Evolutionary conservation across 2,888 invertebrate species (phyloP), one percentile per base, ranked within the genome.

Genomic region (Apamea anceps): DNA sequence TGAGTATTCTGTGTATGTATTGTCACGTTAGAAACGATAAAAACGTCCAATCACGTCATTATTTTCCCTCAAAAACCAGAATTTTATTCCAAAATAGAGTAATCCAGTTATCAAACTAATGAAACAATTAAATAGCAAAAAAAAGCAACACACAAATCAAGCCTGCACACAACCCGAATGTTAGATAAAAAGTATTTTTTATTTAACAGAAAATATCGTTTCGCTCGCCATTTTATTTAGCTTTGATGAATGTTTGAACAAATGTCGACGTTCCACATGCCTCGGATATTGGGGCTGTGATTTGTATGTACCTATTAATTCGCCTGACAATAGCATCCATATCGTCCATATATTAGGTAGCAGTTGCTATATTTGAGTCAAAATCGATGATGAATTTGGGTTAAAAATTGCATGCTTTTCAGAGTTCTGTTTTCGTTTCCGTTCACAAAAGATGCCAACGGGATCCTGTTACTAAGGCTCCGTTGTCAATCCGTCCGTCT

Each of bases 291-390:
- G 80, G 67, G n/a, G 10, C 51, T 1, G 51, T 87, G 87, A 85
- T 85, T 85, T 85, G 81, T 87, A 12, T 73, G 77, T 18, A 37
- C 48, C 81, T 63, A 87, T 85, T 87, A 80, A 87, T 87, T 85
- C 12, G 32, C 48, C 75, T 84, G 72, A 80, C 85, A 75, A 84
- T 77, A 77, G 28, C 87, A 85, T 60, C 72, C 60, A 87, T 80
- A 70, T 63, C 42, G 21, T 12, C 63, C 28, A 84, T 87, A 77
- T 63, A 75, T 85, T 75, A 66, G 25, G 85, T 45, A 77, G 45
- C 77, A 77, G 62, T 63, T 84, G 87, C 48, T 67, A 15, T 60
- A 18, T 54, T 32, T 42, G 13, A 63, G 21, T 28, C 42, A 12
- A 70, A 79, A 80, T 73, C 68, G 63, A 60, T 79, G 21, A 57